Percentiles rank a stretch among this genome's conserved stretches.
phyloP scores from a whole-genome alignment of 2,113 vertebrate genomes.

The Lanius ludovicianus region DNA sequence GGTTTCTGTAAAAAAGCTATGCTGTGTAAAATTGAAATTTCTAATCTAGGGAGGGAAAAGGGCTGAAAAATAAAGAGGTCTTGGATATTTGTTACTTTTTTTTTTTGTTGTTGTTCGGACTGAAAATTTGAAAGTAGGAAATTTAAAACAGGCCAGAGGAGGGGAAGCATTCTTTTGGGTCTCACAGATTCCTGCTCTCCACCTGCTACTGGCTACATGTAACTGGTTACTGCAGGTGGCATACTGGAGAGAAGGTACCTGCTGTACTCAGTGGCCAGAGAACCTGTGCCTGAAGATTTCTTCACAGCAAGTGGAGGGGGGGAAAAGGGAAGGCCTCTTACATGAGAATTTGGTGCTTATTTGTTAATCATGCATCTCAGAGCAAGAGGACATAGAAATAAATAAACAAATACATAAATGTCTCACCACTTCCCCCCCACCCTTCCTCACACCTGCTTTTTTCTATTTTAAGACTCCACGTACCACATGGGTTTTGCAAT shows the following conservation, averaged over 20 bases:
- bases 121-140: neutral
- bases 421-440: neutral
- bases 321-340: neutral
- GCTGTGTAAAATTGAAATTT: neutral
- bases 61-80: neutral
- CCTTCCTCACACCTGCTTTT: neutral
- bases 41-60: neutral
- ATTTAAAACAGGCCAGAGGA: neutral
- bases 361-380: neutral
- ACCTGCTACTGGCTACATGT: neutral
- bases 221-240: neutral
- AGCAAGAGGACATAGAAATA: neutral
- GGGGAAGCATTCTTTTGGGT: neutral
- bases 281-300: neutral
- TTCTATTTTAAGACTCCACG: conserved; percentile 68
- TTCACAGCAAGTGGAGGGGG: neutral
- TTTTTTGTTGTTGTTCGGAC: neutral
- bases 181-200: neutral
- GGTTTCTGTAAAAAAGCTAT: neutral
- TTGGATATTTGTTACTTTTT: neutral
- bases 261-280: neutral
- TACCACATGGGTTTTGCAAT: conserved; percentile 85
- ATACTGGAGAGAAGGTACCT: neutral
- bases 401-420: neutral
- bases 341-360: neutral